These are phyloP conservation scores for Phenganax marumi DNA, from an alignment of 92 coral and sea anemone genomes.

Conservation along the genomic window DNA sequence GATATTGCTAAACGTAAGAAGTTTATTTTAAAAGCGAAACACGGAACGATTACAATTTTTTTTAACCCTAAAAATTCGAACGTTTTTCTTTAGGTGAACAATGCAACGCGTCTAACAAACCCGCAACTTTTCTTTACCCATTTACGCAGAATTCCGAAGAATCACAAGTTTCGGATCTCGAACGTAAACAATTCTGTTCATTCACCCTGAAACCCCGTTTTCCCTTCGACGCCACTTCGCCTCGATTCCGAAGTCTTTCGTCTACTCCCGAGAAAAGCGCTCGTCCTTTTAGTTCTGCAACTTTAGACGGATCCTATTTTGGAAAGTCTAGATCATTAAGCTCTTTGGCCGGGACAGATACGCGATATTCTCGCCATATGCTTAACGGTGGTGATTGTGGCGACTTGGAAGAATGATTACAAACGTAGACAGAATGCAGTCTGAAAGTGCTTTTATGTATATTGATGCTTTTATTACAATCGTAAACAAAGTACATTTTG, in stretches of 20 bases:
- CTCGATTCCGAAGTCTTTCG: constrained; percentile 29
- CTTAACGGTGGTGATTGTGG: constrained; percentile 29
- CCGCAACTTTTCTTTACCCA: background rate
- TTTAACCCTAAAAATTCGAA: no score
- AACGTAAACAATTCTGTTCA: constrained; percentile 14
- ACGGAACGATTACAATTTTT: background rate
- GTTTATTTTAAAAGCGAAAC: background rate
- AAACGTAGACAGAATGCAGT: background rate
- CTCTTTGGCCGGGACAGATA: background rate
- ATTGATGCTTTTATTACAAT: background rate
- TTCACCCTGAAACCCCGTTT: background rate
- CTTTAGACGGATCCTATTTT: background rate
- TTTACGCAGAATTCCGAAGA: constrained; percentile 2
- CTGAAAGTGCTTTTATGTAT: no score
- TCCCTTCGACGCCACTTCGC: background rate
- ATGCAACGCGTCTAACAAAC: background rate
- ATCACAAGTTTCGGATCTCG: background rate
- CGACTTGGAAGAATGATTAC: background rate
- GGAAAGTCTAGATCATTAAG: constrained; percentile 13
- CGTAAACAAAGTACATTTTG: background rate
- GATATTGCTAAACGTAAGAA: background rate
- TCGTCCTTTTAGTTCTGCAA: constrained; percentile 4
- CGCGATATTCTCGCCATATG: constrained; percentile 41
- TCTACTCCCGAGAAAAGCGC: constrained; percentile 24
- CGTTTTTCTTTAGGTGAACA: constrained; percentile 2